Conservation (phyloP, 2,797 vertebrate species). For the Rhinophrynus dorsalis region DNA sequence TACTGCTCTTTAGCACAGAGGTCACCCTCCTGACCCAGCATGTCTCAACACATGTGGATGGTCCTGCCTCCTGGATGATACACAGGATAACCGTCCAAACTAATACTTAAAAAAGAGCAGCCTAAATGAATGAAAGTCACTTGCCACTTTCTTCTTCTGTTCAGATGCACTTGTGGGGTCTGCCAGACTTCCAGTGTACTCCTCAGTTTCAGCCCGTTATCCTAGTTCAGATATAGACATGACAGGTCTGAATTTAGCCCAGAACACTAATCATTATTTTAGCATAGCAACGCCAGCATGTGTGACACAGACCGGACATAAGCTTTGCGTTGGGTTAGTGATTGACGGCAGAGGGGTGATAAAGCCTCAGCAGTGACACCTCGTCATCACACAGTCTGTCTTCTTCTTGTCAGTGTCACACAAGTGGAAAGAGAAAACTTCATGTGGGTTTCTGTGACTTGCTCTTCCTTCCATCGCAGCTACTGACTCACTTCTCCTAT, state of each 20-base stretch:
- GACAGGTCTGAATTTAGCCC: background rate
- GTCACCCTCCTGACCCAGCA: background rate
- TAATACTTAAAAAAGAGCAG: too few species aligned
- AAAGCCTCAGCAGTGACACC: background rate
- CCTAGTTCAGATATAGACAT: background rate
- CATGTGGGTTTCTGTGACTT: slow-evolving; percentile 12
- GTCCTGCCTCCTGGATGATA: background rate
- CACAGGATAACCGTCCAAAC: too few species aligned
- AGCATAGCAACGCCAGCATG: slow-evolving; percentile 6
- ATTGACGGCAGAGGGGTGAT: background rate
- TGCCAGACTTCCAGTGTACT: background rate
- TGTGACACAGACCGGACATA: background rate
- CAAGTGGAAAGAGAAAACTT: slow-evolving; percentile 35
- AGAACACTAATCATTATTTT: slow-evolving; percentile 13
- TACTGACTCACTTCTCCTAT: slow-evolving; percentile 32
- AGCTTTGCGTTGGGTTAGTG: background rate
- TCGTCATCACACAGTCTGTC: slow-evolving; percentile 14
- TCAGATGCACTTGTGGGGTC: too few species aligned
- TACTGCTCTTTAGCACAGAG: background rate
- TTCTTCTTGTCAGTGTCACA: slow-evolving; percentile 18
- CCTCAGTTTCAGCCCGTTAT: background rate
- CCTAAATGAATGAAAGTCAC: too few species aligned
- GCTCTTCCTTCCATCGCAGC: slow-evolving; percentile 27
- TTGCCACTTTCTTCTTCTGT: too few species aligned
- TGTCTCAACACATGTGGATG: background rate